Conservation (phyloP, 1,140 invertebrate genomes). For the Oncopeltus fasciatus region DNA sequence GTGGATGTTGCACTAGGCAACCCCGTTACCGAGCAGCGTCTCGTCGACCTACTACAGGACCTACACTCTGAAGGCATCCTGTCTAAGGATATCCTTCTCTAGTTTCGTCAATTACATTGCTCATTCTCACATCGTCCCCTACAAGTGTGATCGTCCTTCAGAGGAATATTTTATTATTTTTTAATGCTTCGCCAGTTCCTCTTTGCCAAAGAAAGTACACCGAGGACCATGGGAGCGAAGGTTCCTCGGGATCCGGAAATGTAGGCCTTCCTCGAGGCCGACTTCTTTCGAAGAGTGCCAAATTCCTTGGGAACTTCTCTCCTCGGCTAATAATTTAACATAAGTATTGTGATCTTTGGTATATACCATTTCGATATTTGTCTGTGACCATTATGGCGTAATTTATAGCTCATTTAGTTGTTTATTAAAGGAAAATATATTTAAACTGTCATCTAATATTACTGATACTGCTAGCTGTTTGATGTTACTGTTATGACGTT, state of each 20-base stretch:
- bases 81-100: conserved; percentile 14
- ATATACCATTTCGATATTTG: background rate
- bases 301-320: background rate
- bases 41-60: conserved; percentile 43
- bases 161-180: conserved; percentile 1
- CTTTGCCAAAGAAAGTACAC: background rate
- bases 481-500: background rate
- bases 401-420: conserved; percentile 1
- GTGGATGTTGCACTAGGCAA: conserved; percentile 57
- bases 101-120: conserved; percentile 5
- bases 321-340: background rate
- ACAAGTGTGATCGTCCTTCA: background rate
- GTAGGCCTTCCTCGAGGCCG: background rate
- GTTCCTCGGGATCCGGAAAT: background rate
- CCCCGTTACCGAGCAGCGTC: conserved; percentile 50
- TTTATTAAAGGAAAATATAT: background rate
- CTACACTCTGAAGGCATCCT: conserved; percentile 42
- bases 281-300: background rate
- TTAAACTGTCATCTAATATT: background rate
- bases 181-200: background rate
- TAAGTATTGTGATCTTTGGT: background rate
- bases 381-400: background rate
- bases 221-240: background rate
- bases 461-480: background rate
- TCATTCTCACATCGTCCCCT: conserved; percentile 2